Evolutionary conservation across 2,888 invertebrate genomes (phyloP).

Genomic region (Pimpla rufipes): DNA sequence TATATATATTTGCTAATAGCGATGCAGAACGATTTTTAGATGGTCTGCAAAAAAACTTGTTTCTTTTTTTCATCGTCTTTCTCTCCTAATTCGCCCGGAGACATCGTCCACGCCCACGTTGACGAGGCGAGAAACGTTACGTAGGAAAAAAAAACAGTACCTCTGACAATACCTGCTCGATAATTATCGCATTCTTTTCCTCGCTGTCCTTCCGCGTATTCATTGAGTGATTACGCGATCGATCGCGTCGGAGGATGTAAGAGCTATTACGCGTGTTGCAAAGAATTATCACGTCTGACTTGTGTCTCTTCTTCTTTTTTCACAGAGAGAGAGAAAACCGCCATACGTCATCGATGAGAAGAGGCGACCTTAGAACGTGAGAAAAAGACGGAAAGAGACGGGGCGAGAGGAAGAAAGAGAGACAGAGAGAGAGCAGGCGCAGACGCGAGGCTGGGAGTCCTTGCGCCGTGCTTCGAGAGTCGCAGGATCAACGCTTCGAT

Average conservation of each 20-base stretch:
- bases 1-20: background rate
- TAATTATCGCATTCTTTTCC: slow-evolving; percentile 1
- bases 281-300: slow-evolving; percentile 10
- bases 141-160: background rate
- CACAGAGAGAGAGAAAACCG: background rate
- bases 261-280: background rate
- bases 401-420: background rate
- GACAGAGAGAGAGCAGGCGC: background rate
- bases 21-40: background rate
- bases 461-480: background rate
- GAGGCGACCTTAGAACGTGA: background rate
- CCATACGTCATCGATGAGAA: slow-evolving; percentile 15
- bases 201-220: background rate
- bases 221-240: slow-evolving; percentile 9
- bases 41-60: no score
- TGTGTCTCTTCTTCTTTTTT: background rate
- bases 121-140: background rate
- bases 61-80: background rate
- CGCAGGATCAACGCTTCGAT: slow-evolving; percentile 16
- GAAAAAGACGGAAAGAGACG: background rate
- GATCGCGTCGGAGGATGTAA: background rate
- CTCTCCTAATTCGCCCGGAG: background rate
- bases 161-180: background rate
- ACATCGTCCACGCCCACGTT: background rate
- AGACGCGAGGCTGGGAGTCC: background rate